Percentiles rank a stretch among this genome's conserved stretches.
phyloP scores from a whole-genome alignment of 2,797 vertebrate genomes.

The Gorsachius magnificus region DNA sequence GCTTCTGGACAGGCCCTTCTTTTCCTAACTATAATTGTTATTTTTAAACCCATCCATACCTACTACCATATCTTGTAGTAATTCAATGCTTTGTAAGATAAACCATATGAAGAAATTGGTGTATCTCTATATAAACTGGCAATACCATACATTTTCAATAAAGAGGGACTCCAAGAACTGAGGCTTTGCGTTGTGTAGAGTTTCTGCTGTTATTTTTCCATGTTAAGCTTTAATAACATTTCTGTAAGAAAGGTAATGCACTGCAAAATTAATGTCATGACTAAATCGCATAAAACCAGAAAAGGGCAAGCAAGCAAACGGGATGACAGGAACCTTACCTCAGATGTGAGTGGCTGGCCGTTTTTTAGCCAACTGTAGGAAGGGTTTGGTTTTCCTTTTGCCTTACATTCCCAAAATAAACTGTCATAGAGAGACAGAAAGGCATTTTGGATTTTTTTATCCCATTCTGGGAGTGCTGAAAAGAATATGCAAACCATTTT shows the following conservation, averaged over 20 bases:
- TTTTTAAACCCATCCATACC: neutral
- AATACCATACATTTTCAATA: neutral
- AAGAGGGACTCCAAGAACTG: neutral
- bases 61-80: neutral
- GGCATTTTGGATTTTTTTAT: constrained; percentile 83
- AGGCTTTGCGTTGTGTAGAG: neutral
- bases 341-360: constrained; percentile 72
- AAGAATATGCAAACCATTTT: constrained; percentile 16
- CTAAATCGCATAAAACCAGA: neutral
- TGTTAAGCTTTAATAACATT: neutral
- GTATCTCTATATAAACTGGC: neutral
- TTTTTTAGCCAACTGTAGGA: constrained; percentile 88
- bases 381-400: constrained; percentile 81
- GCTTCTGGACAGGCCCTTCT: neutral
- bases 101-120: neutral
- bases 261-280: neutral
- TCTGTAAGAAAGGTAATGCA: neutral
- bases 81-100: neutral
- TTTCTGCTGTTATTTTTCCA: neutral
- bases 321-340: constrained; percentile 71
- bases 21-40: neutral
- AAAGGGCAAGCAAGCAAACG: neutral
- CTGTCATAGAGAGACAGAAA: constrained; percentile 84
- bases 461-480: constrained; percentile 86
- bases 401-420: constrained; percentile 89